These are phyloP conservation scores for Trialeurodes vaporariorum DNA, from an alignment of 1,140 invertebrate genomes.

Conservation along the genomic window DNA sequence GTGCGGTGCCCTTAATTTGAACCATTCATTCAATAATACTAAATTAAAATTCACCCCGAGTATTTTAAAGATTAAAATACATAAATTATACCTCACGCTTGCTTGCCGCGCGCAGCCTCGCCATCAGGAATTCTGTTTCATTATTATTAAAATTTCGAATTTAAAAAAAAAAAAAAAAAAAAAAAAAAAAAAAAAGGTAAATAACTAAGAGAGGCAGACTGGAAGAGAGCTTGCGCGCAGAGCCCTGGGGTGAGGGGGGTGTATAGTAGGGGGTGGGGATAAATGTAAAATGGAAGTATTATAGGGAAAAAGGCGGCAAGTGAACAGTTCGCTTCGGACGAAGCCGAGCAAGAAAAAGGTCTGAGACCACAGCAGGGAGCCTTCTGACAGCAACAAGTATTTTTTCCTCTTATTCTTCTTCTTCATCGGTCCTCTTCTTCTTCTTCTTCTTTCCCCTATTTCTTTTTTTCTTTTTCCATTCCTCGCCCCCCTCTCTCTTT, in stretches of 20 bases:
- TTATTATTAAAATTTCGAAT: constrained; percentile 1
- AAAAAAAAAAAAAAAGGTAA: not conserved
- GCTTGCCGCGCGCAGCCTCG: too few relatives aligned
- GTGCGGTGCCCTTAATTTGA: not conserved
- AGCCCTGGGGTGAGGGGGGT: not conserved
- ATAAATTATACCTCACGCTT: not conserved
- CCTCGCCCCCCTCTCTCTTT: not conserved
- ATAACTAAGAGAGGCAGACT: not conserved
- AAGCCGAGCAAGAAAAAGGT: not conserved
- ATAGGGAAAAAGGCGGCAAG: not conserved
- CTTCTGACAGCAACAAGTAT: not conserved
- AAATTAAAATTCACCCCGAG: not conserved
- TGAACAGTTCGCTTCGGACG: too few relatives aligned
- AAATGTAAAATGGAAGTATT: not conserved
- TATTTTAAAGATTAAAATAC: constrained; percentile 1
- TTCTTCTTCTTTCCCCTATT: not conserved
- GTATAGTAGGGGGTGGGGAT: not conserved
- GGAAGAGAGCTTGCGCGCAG: too few relatives aligned
- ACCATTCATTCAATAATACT: constrained; percentile 1
- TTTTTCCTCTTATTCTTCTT: not conserved
- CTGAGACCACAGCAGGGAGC: not conserved
- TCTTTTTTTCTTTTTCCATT: too few relatives aligned
- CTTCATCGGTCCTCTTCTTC: not conserved
- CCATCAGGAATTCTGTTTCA: not conserved
- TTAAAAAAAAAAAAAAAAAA: not conserved